Evolutionary conservation across 2,888 invertebrate genomes (phyloP).

Genomic region (Bombylius major): DNA sequence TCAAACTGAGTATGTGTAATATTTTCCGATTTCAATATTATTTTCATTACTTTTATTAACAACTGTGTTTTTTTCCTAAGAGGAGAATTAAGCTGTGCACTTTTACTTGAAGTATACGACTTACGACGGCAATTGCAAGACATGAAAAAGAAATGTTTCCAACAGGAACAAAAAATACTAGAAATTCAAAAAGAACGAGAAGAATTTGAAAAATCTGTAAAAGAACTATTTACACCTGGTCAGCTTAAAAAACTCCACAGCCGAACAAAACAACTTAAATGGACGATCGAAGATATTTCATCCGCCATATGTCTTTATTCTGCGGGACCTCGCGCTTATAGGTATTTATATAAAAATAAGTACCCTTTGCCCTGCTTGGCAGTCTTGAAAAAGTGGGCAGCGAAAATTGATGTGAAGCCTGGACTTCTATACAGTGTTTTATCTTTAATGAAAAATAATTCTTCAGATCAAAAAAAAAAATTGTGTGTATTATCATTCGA

Average conservation of each 20-base stretch:
- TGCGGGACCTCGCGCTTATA: constrained; percentile 9
- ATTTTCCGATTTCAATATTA: no score
- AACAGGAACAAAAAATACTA: no score
- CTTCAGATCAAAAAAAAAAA: constrained; percentile 1
- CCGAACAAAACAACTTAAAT: constrained; percentile 3
- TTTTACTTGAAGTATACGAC: no score
- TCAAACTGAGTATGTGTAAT: no score
- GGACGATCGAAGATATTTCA: constrained; percentile 9
- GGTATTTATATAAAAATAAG: constrained; percentile 3
- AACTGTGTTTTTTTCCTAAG: no score
- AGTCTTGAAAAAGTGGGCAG: constrained; percentile 9
- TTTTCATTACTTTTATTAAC: no score
- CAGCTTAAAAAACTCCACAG: constrained; percentile 9
- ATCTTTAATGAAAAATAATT: constrained; percentile 2
- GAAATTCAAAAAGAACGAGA: no score
- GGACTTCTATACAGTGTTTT: constrained; percentile 7
- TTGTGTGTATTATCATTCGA: constrained; percentile 13
- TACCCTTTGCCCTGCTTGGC: constrained; percentile 9
- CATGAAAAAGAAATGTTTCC: no score
- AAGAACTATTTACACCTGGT: not conserved
- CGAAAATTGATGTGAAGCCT: constrained; percentile 8
- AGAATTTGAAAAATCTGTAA: no score
- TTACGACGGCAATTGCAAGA: no score
- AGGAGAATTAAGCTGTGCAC: no score
- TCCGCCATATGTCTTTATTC: constrained; percentile 7